These are phyloP conservation scores for Orchestes rusci DNA, from an alignment of 2,888 invertebrate species.

Conservation along the genomic window DNA sequence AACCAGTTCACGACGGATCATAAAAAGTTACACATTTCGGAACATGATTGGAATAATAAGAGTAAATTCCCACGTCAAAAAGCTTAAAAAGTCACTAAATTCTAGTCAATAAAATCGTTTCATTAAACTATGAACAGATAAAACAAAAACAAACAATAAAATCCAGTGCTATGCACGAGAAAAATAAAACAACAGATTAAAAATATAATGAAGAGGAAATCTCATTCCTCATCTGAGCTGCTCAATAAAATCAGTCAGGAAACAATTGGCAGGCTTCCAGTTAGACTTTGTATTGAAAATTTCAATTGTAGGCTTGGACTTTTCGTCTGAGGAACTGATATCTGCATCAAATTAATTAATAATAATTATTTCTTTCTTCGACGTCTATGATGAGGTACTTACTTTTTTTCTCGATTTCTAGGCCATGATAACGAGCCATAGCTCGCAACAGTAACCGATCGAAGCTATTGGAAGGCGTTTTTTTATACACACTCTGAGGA, in stretches of 20 bases:
- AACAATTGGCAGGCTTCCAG: conserved; percentile 32
- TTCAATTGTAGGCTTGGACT: conserved; percentile 26
- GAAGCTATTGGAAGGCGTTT: conserved; percentile 34
- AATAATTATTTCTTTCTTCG: not conserved
- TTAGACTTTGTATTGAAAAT: conserved; percentile 27
- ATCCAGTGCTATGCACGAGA: too few relatives aligned
- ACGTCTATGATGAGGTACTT: conserved; percentile 13
- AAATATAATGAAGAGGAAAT: not conserved
- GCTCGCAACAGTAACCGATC: conserved; percentile 37
- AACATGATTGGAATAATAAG: too few relatives aligned
- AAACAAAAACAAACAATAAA: too few relatives aligned
- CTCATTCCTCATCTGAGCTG: conserved; percentile 26
- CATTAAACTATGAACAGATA: too few relatives aligned
- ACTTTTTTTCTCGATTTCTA: conserved; percentile 37
- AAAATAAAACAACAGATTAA: conserved; percentile 2
- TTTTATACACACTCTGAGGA: conserved; percentile 31
- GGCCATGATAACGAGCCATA: conserved; percentile 38
- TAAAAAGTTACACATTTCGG: too few relatives aligned
- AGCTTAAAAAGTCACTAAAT: too few relatives aligned
- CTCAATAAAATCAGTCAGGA: conserved; percentile 32
- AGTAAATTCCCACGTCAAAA: not conserved
- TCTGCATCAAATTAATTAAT: conserved; percentile 18
- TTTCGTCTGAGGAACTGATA: conserved; percentile 16
- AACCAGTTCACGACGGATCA: too few relatives aligned
- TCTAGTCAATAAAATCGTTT: too few relatives aligned